Evolutionary conservation across 2,797 vertebrate genomes (phyloP).

Genomic region (Crypturellus tataupa): DNA sequence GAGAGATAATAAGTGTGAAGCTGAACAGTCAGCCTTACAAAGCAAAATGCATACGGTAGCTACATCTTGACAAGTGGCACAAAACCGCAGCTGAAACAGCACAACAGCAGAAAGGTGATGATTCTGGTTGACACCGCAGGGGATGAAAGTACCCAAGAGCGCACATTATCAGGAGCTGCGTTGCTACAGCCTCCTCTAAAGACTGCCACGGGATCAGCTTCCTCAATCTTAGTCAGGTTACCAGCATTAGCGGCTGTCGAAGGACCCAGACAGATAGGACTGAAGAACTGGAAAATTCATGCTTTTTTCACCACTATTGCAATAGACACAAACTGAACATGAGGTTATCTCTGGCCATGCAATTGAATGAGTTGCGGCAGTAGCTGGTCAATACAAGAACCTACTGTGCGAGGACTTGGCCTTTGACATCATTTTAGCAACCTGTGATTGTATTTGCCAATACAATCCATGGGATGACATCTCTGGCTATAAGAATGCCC

Average conservation of each 20-base stretch:
- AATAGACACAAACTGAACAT: neutral
- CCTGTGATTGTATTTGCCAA: neutral
- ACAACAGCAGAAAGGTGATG: neutral
- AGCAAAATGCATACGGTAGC: neutral
- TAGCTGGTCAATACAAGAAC: neutral
- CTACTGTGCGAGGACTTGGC: neutral
- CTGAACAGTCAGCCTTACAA: neutral
- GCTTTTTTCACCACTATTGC: neutral
- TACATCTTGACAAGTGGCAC: neutral
- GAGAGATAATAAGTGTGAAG: slow-evolving; percentile 33
- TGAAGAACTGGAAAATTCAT: neutral
- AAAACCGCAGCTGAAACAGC: slow-evolving; percentile 2
- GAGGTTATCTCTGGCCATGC: neutral
- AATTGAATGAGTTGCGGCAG: neutral
- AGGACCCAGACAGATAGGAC: neutral
- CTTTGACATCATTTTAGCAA: neutral
- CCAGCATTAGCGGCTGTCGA: neutral
- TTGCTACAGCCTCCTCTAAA: neutral
- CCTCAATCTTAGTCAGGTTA: neutral
- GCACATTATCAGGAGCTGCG: neutral
- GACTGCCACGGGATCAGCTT: neutral
- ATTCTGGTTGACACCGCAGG: neutral
- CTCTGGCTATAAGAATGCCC: neutral
- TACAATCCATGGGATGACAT: neutral
- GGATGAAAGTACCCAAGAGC: neutral